Conservation (phyloP, 23 tunicate genomes). For the Aplidium turbinatum region DNA sequence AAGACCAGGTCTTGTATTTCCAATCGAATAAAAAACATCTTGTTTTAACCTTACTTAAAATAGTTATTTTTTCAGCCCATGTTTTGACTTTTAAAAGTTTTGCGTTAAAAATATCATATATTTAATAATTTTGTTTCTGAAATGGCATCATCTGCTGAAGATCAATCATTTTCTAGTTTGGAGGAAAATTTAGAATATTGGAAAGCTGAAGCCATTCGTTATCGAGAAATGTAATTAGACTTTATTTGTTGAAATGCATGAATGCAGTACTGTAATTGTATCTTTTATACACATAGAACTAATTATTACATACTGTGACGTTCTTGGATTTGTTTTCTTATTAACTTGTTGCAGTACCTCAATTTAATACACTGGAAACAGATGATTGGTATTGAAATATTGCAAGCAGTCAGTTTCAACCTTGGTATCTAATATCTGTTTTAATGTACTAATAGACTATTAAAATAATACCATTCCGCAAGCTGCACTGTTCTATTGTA, state of each 20-base stretch:
- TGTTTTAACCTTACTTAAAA: no score
- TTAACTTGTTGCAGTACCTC: not conserved
- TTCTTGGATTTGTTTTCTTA: not conserved
- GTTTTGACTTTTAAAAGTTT: no score
- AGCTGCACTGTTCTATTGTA: no score
- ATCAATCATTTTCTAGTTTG: conserved; percentile 29
- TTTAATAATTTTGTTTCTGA: not conserved
- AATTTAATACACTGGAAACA: not conserved
- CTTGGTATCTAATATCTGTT: no score
- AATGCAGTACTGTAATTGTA: no score
- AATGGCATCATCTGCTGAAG: conserved; percentile 15
- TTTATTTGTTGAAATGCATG: not conserved
- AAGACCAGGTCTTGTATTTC: no score
- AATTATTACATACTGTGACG: not conserved
- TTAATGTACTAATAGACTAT: no score
- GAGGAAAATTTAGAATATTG: conserved; percentile 70
- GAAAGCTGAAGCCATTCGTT: conserved; percentile 65
- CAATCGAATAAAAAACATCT: no score
- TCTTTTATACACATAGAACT: not conserved
- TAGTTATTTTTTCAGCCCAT: no score
- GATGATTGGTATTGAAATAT: no score
- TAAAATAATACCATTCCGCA: no score
- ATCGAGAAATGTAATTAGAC: conserved; percentile 54
- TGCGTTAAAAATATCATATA: not conserved
- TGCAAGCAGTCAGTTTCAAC: no score